Percentiles rank a stretch among this genome's conserved stretches.
Evolutionary conservation across 1,140 invertebrate genomes (phyloP).

Genomic region (Aplysia californica): DNA sequence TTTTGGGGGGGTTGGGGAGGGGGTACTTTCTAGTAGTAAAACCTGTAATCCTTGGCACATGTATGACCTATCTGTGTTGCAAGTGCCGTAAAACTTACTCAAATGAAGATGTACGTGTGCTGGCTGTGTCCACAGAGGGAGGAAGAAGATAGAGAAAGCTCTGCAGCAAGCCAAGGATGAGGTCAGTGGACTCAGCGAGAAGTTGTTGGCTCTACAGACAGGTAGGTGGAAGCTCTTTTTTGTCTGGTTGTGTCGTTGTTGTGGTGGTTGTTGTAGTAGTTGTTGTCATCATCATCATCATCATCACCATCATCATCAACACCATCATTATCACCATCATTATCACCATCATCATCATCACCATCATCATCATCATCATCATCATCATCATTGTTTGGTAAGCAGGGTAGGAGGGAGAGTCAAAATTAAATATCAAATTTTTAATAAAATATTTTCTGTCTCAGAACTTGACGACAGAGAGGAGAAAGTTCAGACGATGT

Average conservation of each 20-base stretch:
- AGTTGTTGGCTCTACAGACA: slow-evolving; percentile 49
- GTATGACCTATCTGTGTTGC: too few relatives aligned
- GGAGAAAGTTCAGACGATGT: slow-evolving; percentile 57
- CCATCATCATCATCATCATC: not conserved
- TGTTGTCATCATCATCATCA: not conserved
- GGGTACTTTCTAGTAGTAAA: too few relatives aligned
- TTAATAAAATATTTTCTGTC: not conserved
- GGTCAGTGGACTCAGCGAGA: slow-evolving; percentile 49
- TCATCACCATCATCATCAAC: not conserved
- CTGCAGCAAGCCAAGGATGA: slow-evolving; percentile 59
- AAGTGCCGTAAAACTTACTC: too few relatives aligned
- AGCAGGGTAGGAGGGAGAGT: not conserved
- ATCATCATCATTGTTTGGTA: not conserved
- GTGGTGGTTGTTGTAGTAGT: too few relatives aligned
- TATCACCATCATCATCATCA: not conserved
- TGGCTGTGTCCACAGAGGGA: too few relatives aligned
- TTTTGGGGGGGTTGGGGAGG: too few relatives aligned
- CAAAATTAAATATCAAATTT: not conserved
- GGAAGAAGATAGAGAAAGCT: slow-evolving; percentile 62
- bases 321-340: not conserved
- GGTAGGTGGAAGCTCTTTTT: slow-evolving; percentile 37
- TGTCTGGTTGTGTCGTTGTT: not conserved
- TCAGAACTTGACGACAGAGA: slow-evolving; percentile 62
- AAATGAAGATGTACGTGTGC: too few relatives aligned
- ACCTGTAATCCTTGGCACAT: too few relatives aligned